Evolutionary conservation across 2,888 invertebrate species (phyloP), one percentile per base, ranked within the genome.

Genomic region (Drosophila phalerata): DNA sequence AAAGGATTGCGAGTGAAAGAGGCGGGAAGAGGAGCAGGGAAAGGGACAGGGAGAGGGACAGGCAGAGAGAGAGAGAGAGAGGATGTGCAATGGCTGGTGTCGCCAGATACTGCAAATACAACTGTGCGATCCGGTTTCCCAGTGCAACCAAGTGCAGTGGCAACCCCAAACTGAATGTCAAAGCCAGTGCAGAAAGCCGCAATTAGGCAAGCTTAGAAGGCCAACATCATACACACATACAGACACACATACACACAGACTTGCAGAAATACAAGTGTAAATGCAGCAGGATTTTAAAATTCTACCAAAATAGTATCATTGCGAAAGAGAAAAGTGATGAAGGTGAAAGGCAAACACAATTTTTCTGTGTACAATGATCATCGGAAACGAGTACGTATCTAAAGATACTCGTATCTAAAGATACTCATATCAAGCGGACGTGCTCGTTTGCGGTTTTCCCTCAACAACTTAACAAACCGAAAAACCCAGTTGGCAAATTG

Each of bases 161-260:
- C 38, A 70, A 30, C 58, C 51, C 32, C 40, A 38, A 52, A 62
- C 66, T 71, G 63, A 56, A 70, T 73, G 69, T 61, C 85, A 75
- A 75, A 78, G 75, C 69, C 78, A 72, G 65, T 53, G 52, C 48
- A 64, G 62, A 65, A 82, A 68, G 65, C 78, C 75, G 73, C 81
- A 82, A 80, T 82, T 85, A 78, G 68, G 69, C 51, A 45, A 74
- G 55, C 65, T 69, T 65, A 70, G 64, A 62, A 56, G 52, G 32
- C 40, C 38, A 58, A 32, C 52, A 45, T 13, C 15, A 56, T 32
- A 32, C 38, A 17, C 19, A 40, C 45, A 28, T 25, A 28, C 1
- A 28, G 8, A 1, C 17, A 30, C 28, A 43, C 15, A 56, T 19
- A 28, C 38, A 15, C 28, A 40, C 47, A 9, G 30, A 30, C 30